Conservation (phyloP, 2,888 invertebrate genomes). For the Eupithecia vulgata region DNA sequence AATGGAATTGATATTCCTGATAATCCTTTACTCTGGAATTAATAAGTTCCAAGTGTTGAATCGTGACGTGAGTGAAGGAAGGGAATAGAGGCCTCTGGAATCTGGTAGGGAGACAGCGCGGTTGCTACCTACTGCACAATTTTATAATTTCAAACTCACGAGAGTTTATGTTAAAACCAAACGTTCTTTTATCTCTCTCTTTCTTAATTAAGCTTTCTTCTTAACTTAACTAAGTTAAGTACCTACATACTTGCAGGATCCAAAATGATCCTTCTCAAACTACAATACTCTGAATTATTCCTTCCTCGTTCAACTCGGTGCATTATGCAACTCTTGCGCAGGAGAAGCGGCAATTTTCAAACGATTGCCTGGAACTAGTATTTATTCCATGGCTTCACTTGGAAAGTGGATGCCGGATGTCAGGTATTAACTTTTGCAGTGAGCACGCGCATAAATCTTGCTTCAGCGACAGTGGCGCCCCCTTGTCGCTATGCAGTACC, state of each 20-base stretch:
- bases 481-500: conserved; percentile 49
- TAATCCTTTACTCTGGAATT: neutral
- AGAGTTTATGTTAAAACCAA: neutral
- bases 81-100: neutral
- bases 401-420: conserved; percentile 70
- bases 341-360: conserved; percentile 65
- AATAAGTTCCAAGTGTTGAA: neutral
- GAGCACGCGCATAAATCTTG: conserved; percentile 64
- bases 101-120: too few relatives aligned
- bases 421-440: conserved; percentile 59
- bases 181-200: neutral
- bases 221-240: neutral
- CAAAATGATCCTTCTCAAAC: neutral
- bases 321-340: conserved; percentile 47
- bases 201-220: neutral
- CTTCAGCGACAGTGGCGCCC: conserved; percentile 56
- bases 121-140: conserved; percentile 1
- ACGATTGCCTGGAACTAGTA: conserved; percentile 42
- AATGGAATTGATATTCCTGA: neutral
- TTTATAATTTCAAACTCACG: neutral
- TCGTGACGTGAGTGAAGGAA: too few relatives aligned
- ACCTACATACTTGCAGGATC: neutral
- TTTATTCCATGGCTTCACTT: conserved; percentile 48
- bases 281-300: conserved; percentile 18
- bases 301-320: conserved; percentile 32